Percentiles rank a stretch among this genome's conserved stretches.
These are phyloP conservation scores for Mus minutoides DNA, from an alignment of 2,797 vertebrate genomes.

Conservation along the genomic window DNA sequence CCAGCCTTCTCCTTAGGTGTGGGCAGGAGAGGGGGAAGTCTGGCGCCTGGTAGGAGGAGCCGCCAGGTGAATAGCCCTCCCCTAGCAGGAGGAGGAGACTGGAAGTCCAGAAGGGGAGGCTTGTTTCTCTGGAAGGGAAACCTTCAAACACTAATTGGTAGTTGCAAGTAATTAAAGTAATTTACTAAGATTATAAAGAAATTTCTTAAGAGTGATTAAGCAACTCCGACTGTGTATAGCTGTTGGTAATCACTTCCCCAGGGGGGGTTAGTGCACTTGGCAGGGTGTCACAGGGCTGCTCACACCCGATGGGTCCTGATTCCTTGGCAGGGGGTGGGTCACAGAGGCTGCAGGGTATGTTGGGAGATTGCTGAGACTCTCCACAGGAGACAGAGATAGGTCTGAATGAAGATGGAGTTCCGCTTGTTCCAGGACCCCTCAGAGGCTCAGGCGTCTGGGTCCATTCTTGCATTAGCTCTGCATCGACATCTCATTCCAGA, in stretches of 20 bases:
- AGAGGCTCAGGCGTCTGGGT: background rate
- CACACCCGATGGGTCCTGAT: slow-evolving; percentile 83
- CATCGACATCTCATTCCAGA: background rate
- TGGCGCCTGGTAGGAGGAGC: slow-evolving; percentile 58
- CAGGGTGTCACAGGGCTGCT: slow-evolving; percentile 86
- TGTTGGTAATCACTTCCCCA: slow-evolving; percentile 88
- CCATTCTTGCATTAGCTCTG: background rate
- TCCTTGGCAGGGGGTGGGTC: background rate
- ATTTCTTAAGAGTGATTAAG: slow-evolving; percentile 91
- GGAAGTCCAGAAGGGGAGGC: slow-evolving; percentile 78
- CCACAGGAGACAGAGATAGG: background rate
- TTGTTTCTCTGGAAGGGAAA: slow-evolving; percentile 87
- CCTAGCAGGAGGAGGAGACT: slow-evolving; percentile 41
- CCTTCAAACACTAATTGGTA: slow-evolving; percentile 89
- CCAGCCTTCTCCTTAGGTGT: background rate
- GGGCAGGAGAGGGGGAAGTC: slow-evolving; percentile 29
- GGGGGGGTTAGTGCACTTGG: slow-evolving; percentile 87
- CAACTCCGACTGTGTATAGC: slow-evolving; percentile 87
- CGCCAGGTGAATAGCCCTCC: slow-evolving; percentile 63
- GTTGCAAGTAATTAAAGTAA: slow-evolving; percentile 90
- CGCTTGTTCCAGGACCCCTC: no score
- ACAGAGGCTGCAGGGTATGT: background rate
- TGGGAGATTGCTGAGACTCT: slow-evolving; percentile 1
- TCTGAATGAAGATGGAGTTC: background rate
- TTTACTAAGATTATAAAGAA: slow-evolving; percentile 91